Conservation (phyloP, 2,888 invertebrate genomes). For the Machimus atricapillus region DNA sequence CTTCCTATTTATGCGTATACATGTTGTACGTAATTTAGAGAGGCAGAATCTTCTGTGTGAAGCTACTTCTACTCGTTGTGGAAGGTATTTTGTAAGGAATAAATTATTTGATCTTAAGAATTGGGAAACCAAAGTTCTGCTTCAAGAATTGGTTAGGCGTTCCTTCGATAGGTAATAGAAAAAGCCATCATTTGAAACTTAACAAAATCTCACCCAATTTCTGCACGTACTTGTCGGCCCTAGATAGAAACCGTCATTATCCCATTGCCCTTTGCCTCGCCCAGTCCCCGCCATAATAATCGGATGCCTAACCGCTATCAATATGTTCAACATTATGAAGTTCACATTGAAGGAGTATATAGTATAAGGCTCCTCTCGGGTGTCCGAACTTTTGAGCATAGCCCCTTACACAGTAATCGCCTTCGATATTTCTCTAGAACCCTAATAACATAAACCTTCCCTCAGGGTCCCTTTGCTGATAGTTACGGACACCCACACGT, state of each 20-base stretch:
- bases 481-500: conserved; percentile 12
- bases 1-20: not conserved
- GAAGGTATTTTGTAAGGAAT: not conserved
- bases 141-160: not conserved
- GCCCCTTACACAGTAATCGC: conserved; percentile 17
- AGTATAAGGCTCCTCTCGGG: conserved; percentile 12
- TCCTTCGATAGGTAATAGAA: not conserved
- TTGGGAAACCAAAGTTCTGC: not conserved
- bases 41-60: not conserved
- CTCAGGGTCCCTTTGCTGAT: conserved; percentile 15
- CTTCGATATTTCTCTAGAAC: conserved; percentile 32
- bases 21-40: not conserved
- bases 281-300: conserved; percentile 6
- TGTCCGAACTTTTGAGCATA: conserved; percentile 16
- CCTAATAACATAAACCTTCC: conserved; percentile 32
- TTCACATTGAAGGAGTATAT: conserved; percentile 16
- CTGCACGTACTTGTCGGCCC: not conserved
- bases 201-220: conserved; percentile 25
- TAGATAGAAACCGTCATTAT: conserved; percentile 22
- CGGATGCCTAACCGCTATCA: conserved; percentile 35
- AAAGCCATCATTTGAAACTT: conserved; percentile 11
- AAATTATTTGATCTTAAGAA: not conserved
- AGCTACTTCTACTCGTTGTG: not conserved
- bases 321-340: conserved; percentile 35
- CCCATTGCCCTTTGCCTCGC: not conserved